A percentile compares a stretch with the other conserved stretches of the same genome.
These are phyloP conservation scores for Tiliqua scincoides DNA, from an alignment of 2,113 vertebrate genomes.

Conservation along the genomic window DNA sequence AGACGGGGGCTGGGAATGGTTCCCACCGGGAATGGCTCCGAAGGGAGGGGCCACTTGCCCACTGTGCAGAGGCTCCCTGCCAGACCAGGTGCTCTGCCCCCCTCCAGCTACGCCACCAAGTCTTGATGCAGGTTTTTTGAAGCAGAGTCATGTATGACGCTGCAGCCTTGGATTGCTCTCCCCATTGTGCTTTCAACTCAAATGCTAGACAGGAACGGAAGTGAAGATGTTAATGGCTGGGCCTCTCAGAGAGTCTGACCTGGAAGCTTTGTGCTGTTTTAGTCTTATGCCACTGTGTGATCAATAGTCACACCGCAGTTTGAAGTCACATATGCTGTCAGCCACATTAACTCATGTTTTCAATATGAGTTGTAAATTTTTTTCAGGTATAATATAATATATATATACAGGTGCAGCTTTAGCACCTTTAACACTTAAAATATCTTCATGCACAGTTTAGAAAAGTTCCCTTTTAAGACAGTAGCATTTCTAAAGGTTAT, in stretches of 20 bases:
- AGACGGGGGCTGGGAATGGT: no score
- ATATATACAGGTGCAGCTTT: constrained; percentile 21
- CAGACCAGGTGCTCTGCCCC: no score
- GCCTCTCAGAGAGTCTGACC: not conserved
- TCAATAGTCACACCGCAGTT: not conserved
- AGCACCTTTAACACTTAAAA: constrained; percentile 39
- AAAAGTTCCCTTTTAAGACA: constrained; percentile 40
- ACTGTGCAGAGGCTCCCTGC: no score
- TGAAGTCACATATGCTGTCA: not conserved
- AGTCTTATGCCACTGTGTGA: not conserved
- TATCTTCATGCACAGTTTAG: constrained; percentile 37
- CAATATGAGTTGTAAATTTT: constrained; percentile 22
- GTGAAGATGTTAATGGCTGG: not conserved
- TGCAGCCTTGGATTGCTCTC: not conserved
- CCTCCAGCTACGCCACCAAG: no score
- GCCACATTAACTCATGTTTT: not conserved
- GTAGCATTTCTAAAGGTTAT: constrained; percentile 49
- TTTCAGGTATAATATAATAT: no score
- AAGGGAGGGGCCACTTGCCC: no score
- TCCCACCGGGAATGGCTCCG: no score
- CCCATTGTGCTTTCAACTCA: no score
- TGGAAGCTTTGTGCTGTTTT: not conserved
- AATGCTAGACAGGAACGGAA: not conserved
- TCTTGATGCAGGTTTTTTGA: no score
- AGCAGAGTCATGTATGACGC: no score